A percentile compares a stretch with the other conserved stretches of the same genome.
Evolutionary conservation across 2,888 invertebrate genomes (phyloP).

Genomic region (Drosophila silvestris): DNA sequence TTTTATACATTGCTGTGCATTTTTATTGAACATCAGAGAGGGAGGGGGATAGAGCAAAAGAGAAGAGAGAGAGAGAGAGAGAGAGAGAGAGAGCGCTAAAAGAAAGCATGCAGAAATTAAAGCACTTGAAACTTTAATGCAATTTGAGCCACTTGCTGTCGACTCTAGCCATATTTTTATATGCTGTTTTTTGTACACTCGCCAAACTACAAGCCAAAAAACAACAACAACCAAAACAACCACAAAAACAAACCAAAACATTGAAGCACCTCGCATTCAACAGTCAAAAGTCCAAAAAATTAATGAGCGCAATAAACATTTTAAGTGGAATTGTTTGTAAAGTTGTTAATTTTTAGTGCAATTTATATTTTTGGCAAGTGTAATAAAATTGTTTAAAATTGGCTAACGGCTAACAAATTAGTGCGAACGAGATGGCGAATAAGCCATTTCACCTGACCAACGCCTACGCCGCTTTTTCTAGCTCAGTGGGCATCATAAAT

Average conservation of each 20-base stretch:
- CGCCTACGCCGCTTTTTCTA: not conserved
- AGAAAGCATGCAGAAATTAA: slow-evolving; percentile 50
- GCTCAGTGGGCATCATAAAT: slow-evolving; percentile 68
- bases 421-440: not conserved
- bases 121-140: slow-evolving; percentile 76
- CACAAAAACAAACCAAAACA: not conserved
- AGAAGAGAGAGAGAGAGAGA: not conserved
- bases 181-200: slow-evolving; percentile 21
- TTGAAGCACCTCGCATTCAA: slow-evolving; percentile 50
- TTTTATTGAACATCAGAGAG: slow-evolving; percentile 48
- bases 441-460: slow-evolving; percentile 34
- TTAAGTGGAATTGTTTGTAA: slow-evolving; percentile 81
- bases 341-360: slow-evolving; percentile 83
- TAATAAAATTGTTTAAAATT: slow-evolving; percentile 77
- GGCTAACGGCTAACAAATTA: slow-evolving; percentile 32
- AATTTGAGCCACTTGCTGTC: slow-evolving; percentile 56
- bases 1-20: slow-evolving; percentile 48
- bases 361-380: slow-evolving; percentile 80
- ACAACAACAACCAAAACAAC: slow-evolving; percentile 25
- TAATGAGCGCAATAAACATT: slow-evolving; percentile 82
- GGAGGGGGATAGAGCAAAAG: not conserved
- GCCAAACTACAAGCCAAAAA: slow-evolving; percentile 33
- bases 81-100: not conserved
- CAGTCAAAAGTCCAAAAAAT: slow-evolving; percentile 66
- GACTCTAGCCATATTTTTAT: slow-evolving; percentile 33